phyloP scores from a whole-genome alignment of 2,888 invertebrate species.

The Chloroclystis v-ata region DNA sequence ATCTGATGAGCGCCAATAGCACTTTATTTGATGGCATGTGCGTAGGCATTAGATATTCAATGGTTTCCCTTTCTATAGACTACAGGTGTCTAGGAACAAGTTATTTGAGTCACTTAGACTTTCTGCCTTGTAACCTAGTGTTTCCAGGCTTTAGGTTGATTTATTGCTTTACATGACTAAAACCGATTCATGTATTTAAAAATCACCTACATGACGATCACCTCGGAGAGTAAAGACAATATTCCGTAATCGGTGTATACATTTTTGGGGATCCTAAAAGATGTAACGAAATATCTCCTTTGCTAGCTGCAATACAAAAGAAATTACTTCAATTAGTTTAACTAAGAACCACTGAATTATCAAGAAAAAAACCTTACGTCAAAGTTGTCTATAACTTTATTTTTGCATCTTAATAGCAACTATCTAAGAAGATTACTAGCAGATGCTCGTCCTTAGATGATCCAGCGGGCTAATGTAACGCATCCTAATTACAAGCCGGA shows the following conservation, averaged over 20 bases:
- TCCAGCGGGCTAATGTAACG: constrained; percentile 8
- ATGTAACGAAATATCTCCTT: too few relatives aligned
- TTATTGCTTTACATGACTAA: too few relatives aligned
- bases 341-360: too few relatives aligned
- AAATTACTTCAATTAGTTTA: too few relatives aligned
- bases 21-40: constrained; percentile 44
- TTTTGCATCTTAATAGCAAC: background rate
- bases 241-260: too few relatives aligned
- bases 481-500: constrained; percentile 13
- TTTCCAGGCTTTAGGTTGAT: background rate
- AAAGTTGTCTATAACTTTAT: background rate
- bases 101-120: background rate
- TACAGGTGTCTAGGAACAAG: background rate
- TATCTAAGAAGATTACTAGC: constrained; percentile 8
- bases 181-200: too few relatives aligned
- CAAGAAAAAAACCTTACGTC: too few relatives aligned
- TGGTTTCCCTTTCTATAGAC: constrained; percentile 32
- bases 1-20: constrained; percentile 36
- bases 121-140: background rate
- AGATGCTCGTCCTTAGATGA: constrained; percentile 14
- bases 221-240: too few relatives aligned
- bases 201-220: too few relatives aligned
- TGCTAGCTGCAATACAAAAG: too few relatives aligned
- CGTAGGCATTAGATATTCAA: constrained; percentile 39
- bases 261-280: too few relatives aligned